Evolutionary conservation across 2,113 vertebrate species (phyloP).

Genomic region (Nothobranchius kuhntae): DNA sequence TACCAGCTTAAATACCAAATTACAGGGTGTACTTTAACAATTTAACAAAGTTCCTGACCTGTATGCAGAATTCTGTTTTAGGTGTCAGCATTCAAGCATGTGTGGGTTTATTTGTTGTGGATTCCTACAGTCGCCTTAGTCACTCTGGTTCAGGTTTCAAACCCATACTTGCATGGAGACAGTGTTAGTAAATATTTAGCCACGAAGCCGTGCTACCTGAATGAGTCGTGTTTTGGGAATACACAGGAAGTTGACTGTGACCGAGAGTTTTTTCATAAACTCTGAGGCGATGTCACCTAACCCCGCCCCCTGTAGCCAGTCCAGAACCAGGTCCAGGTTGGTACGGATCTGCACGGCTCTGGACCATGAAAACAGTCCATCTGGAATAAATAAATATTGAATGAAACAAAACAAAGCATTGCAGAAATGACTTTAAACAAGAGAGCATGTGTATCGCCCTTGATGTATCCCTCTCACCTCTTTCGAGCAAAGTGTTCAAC

Average conservation of each 20-base stretch:
- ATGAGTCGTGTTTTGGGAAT: conserved; percentile 89
- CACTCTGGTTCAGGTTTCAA: neutral
- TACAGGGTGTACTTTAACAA: too few species aligned
- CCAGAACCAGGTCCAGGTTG: conserved; percentile 89
- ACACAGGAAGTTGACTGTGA: conserved; percentile 90
- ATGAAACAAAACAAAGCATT: too few species aligned
- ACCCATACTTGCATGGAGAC: neutral
- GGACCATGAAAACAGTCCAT: conserved; percentile 90
- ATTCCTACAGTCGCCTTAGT: neutral
- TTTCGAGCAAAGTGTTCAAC: conserved; percentile 91
- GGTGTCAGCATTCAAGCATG: too few species aligned
- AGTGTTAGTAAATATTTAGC: neutral
- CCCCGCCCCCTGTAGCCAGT: conserved; percentile 90
- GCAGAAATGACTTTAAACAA: too few species aligned
- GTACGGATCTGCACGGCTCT: conserved; percentile 91
- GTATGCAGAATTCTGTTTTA: too few species aligned
- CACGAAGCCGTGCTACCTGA: conserved; percentile 77
- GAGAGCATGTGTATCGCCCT: too few species aligned
- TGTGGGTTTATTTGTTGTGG: neutral
- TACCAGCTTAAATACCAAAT: too few species aligned
- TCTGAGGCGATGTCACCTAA: conserved; percentile 91
- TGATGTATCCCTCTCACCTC: conserved; percentile 77
- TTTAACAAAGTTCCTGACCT: too few species aligned
- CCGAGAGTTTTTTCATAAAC: conserved; percentile 90
- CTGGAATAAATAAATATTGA: conserved; percentile 26